Percentiles rank a stretch among this genome's conserved stretches.
These are phyloP conservation scores for Mareca strepera DNA, from an alignment of 2,797 vertebrate genomes.

Conservation along the genomic window DNA sequence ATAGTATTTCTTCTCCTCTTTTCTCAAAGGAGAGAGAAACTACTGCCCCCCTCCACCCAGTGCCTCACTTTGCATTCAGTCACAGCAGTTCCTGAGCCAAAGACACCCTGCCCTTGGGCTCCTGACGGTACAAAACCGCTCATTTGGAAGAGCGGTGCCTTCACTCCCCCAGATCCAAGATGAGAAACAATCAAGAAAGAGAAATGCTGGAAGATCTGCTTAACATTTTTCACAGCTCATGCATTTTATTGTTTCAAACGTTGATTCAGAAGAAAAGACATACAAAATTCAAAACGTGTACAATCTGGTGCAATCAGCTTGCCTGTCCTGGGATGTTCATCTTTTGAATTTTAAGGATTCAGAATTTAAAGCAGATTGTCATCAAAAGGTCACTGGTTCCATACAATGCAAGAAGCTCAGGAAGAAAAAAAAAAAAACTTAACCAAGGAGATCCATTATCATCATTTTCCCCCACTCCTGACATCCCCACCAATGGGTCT, in stretches of 20 bases:
- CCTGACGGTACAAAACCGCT: not conserved
- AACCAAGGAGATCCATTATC: not conserved
- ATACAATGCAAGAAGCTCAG: not conserved
- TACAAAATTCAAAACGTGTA: not conserved
- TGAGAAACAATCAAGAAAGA: not conserved
- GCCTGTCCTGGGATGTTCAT: not conserved
- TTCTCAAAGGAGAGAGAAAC: not conserved
- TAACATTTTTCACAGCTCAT: not conserved
- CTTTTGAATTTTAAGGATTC: not conserved
- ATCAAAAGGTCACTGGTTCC: not conserved
- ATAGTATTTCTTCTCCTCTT: not conserved
- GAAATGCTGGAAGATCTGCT: not conserved
- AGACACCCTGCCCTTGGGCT: not conserved
- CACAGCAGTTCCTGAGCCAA: not conserved
- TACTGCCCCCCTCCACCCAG: not conserved
- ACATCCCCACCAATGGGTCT: accelerated
- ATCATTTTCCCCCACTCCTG: not conserved
- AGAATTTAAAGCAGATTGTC: not conserved
- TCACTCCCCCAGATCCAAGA: not conserved
- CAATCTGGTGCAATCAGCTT: not conserved
- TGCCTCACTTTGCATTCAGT: not conserved
- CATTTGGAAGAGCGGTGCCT: not conserved
- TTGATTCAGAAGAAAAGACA: not conserved
- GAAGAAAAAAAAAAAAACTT: not conserved
- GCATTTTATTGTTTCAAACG: not conserved